Evolutionary conservation across 2,888 invertebrate genomes (phyloP).

Genomic region (Rhogogaster chlorosoma): DNA sequence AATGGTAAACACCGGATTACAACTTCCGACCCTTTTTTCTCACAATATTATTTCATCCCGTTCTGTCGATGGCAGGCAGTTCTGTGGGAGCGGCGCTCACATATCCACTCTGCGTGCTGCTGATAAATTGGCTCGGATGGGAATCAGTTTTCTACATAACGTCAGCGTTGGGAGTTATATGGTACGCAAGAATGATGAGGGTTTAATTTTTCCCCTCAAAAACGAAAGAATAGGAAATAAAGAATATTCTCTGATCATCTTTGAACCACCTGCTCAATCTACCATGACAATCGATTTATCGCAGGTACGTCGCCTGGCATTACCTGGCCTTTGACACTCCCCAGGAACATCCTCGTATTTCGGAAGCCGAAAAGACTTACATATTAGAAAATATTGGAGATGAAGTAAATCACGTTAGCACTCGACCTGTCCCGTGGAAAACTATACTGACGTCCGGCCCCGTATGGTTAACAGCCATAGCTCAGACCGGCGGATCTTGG

Average conservation of each 20-base stretch:
- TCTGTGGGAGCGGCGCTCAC: slow-evolving; percentile 85
- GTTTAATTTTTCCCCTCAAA: neutral
- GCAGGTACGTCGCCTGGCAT: slow-evolving; percentile 80
- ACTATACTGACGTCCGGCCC: slow-evolving; percentile 81
- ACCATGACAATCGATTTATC: neutral
- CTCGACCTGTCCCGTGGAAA: slow-evolving; percentile 82
- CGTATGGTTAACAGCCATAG: slow-evolving; percentile 82
- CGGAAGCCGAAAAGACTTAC: slow-evolving; percentile 80
- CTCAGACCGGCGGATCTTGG: slow-evolving; percentile 86
- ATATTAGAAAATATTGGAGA: slow-evolving; percentile 80
- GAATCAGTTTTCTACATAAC: slow-evolving; percentile 86
- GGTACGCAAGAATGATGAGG: slow-evolving; percentile 78
- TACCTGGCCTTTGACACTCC: slow-evolving; percentile 84
- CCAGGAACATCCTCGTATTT: slow-evolving; percentile 83
- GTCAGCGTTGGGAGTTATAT: slow-evolving; percentile 82
- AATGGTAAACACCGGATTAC: neutral
- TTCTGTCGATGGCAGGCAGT: slow-evolving; percentile 77
- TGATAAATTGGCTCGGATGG: slow-evolving; percentile 85
- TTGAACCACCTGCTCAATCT: neutral
- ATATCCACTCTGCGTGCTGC: slow-evolving; percentile 85
- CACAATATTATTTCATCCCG: neutral
- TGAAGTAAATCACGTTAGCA: slow-evolving; percentile 57
- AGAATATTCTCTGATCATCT: neutral
- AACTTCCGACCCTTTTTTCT: neutral
- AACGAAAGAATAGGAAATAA: neutral